These are phyloP conservation scores for Tringa solitaria DNA, from an alignment of 2,113 vertebrate species.

Conservation along the genomic window DNA sequence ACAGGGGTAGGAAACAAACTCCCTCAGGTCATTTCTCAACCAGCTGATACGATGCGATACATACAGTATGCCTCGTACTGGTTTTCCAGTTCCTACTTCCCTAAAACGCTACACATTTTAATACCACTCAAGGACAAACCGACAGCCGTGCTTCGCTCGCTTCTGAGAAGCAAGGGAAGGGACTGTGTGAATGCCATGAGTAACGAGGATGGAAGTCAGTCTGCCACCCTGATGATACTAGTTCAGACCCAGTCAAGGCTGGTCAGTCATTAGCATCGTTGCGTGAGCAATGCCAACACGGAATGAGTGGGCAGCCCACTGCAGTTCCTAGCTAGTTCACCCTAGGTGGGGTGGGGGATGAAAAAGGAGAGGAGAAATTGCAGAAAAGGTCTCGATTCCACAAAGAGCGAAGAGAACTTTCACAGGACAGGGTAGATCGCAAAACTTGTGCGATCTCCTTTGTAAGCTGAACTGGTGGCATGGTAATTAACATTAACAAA, in stretches of 20 bases:
- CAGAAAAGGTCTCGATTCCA: background rate
- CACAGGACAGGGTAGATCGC: background rate
- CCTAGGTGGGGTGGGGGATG: no score
- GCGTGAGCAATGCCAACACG: background rate
- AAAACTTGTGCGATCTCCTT: background rate
- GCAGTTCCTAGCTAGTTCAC: background rate
- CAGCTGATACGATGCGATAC: constrained; percentile 22
- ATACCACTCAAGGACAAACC: constrained; percentile 24
- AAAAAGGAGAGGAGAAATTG: background rate
- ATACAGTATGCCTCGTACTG: background rate
- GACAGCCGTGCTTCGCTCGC: background rate
- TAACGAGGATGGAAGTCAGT: constrained; percentile 10
- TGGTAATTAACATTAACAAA: background rate
- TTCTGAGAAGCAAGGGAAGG: background rate
- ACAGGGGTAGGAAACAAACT: background rate
- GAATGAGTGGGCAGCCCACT: background rate
- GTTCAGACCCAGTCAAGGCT: background rate
- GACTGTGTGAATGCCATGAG: background rate
- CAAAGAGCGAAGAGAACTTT: background rate
- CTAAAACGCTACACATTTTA: background rate
- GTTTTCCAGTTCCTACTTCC: constrained; percentile 11
- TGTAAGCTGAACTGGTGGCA: background rate
- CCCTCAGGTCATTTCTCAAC: constrained; percentile 38
- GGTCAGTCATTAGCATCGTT: background rate
- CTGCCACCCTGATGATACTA: background rate